Percentiles rank a stretch among this genome's conserved stretches.
Conservation (phyloP, 2,797 vertebrate genomes). For the Crypturellus tataupa region DNA sequence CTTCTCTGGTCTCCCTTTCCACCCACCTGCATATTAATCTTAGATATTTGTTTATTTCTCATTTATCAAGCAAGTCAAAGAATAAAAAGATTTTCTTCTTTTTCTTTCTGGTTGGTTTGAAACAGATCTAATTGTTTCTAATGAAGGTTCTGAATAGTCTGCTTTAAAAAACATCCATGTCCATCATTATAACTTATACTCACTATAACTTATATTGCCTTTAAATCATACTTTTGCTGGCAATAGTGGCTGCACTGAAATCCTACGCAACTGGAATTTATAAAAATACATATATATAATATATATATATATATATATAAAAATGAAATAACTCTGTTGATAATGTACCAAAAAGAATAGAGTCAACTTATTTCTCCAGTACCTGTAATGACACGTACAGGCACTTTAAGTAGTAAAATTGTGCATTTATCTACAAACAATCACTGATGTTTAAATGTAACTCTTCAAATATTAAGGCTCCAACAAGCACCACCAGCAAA, state of each 20-base stretch:
- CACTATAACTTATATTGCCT: neutral
- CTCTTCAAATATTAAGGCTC: neutral
- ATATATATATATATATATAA: neutral
- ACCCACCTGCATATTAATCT: neutral
- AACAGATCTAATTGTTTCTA: neutral
- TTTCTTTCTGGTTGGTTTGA: neutral
- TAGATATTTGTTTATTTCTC: neutral
- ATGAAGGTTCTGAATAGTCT: constrained; percentile 1
- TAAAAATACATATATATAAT: neutral
- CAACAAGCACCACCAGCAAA: neutral
- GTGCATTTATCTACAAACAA: neutral
- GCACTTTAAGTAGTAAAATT: neutral
- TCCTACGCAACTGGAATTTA: neutral
- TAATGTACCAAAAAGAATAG: neutral
- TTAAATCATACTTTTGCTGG: neutral
- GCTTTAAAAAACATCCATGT: neutral
- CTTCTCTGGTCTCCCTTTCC: constrained; percentile 6
- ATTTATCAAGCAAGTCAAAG: constrained; percentile 6
- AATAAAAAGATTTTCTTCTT: neutral
- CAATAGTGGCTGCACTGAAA: neutral
- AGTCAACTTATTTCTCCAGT: neutral
- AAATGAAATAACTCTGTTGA: neutral
- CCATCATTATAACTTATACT: neutral
- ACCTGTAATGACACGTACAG: neutral
- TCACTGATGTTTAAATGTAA: neutral